A percentile compares a stretch with the other conserved stretches of the same genome.
Evolutionary conservation across 64 coral and sea anemone species (phyloP).

Genomic region (Dendronephthya gigantea): DNA sequence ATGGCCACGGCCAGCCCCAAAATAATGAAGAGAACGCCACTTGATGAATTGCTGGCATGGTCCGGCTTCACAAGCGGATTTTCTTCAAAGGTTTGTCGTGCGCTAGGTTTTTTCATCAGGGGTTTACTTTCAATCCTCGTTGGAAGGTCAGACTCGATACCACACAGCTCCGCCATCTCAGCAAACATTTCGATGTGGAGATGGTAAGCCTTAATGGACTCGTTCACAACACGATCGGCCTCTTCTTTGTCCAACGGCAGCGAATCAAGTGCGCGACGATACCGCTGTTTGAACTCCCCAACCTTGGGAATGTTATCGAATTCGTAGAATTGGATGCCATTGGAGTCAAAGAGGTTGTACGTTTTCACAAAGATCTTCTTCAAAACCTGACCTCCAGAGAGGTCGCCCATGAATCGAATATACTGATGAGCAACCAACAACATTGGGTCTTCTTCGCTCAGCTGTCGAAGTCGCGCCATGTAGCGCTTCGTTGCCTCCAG

Average conservation of each 20-base stretch:
- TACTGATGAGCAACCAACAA: constrained; percentile 88
- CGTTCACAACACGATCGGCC: constrained; percentile 71
- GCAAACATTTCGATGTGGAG: constrained; percentile 71
- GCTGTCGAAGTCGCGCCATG: constrained; percentile 66
- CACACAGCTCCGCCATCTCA: constrained; percentile 40
- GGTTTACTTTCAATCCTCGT: background rate
- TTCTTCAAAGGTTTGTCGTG: background rate
- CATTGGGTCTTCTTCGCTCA: constrained; percentile 52
- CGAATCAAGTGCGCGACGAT: constrained; percentile 60
- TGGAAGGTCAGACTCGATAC: constrained; percentile 47
- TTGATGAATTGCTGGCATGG: background rate
- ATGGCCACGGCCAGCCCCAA: background rate
- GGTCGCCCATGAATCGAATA: constrained; percentile 78
- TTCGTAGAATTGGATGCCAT: constrained; percentile 68
- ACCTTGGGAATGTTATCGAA: constrained; percentile 68
- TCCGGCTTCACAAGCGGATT: background rate
- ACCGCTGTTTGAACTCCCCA: constrained; percentile 76
- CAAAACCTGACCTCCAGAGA: constrained; percentile 77
- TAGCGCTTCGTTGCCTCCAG: constrained; percentile 73
- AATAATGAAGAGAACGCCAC: background rate
- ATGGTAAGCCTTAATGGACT: constrained; percentile 59
- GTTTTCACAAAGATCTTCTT: constrained; percentile 77
- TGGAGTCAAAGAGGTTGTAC: constrained; percentile 60
- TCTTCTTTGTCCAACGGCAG: constrained; percentile 43
- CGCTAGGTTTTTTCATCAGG: background rate